Evolutionary conservation across 2,113 vertebrate species (phyloP).

Genomic region (Hipposideros armiger): DNA sequence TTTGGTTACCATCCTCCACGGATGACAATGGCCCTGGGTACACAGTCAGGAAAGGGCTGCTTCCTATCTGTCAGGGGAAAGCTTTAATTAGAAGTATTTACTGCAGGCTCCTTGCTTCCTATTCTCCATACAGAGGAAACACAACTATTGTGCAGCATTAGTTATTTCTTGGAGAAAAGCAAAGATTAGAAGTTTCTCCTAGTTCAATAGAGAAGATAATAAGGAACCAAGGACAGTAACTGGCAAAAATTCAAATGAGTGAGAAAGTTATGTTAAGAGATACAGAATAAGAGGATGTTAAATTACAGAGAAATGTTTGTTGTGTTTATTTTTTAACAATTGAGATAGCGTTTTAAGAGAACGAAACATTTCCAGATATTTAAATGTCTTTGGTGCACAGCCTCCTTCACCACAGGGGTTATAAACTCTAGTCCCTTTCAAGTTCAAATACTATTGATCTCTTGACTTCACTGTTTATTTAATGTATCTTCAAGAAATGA

Average conservation of each 20-base stretch:
- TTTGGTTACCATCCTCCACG: neutral
- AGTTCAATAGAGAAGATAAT: constrained; percentile 68
- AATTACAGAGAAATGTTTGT: neutral
- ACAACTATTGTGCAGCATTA: neutral
- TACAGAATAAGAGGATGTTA: constrained; percentile 2
- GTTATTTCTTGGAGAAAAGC: constrained; percentile 32
- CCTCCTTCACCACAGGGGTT: neutral
- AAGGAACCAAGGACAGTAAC: constrained; percentile 71
- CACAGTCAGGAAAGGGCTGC: neutral
- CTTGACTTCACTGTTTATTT: constrained; percentile 7
- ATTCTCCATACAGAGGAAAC: neutral
- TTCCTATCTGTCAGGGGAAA: neutral
- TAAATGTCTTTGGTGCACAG: neutral
- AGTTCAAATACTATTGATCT: constrained; percentile 33
- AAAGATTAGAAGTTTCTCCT: constrained; percentile 36
- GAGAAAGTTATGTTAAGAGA: neutral
- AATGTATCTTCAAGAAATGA: neutral
- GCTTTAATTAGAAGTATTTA: neutral
- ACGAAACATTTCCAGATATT: constrained; percentile 39
- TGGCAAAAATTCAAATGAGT: constrained; percentile 67
- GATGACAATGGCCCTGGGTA: neutral
- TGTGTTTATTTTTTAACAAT: constrained; percentile 64
- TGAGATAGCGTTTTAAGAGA: constrained; percentile 58
- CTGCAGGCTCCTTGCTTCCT: neutral
- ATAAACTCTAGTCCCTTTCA: constrained; percentile 39